Base-by-base conservation (phyloP, 2,113 vertebrate species). In the Chaenogobius annularis region DNA sequence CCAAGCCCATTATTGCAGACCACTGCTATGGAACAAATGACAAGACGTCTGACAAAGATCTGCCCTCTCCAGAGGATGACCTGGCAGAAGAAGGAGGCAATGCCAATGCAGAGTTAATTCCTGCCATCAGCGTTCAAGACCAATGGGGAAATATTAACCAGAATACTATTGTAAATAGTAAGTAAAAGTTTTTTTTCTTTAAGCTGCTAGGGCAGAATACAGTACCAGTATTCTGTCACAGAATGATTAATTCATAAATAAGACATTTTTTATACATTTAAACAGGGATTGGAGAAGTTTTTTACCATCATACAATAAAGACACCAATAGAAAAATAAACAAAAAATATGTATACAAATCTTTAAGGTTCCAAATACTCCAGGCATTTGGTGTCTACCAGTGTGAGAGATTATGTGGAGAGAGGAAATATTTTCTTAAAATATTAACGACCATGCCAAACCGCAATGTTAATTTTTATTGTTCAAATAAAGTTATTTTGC, bases 21-120 rank as follows among this genome's bases (percentile, higher is more conserved):
- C 61, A 63, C 61, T 63, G 35, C 17, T 63, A 63, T 43, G 37
- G 61, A 40, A n/a, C 61, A 63, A 43, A n/a, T 40, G 31, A 20
- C 61, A 43, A n/a, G 61, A 63, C 10, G 9, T n/a, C 61, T 37
- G 59, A 19, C 61, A 61, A 61, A 35, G 14, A 17, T 31, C 59
- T 62, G 15, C 9, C 19, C 9, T 6, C 7, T 40, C 17, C 20
- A 15, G 10, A n/a, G 35, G 37, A n/a, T 40, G 15, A 10, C 35
- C 31, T 31, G 26, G 26, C 26, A 11, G 59, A 63, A 23, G 31
- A 63, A 10, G 31, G 40, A 15, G 35, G 19, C 1, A 43, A 2
- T 40, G 61, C 15, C 8, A 35, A n/a, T 10, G 2, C 59, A 40
- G 59, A 37, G 15, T 19, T 31, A 31, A 31, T 31, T 31, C 26